Percentiles rank a stretch among this genome's conserved stretches.
Conservation (phyloP, 2,888 invertebrate genomes). For the Antheraea yamamai region DNA sequence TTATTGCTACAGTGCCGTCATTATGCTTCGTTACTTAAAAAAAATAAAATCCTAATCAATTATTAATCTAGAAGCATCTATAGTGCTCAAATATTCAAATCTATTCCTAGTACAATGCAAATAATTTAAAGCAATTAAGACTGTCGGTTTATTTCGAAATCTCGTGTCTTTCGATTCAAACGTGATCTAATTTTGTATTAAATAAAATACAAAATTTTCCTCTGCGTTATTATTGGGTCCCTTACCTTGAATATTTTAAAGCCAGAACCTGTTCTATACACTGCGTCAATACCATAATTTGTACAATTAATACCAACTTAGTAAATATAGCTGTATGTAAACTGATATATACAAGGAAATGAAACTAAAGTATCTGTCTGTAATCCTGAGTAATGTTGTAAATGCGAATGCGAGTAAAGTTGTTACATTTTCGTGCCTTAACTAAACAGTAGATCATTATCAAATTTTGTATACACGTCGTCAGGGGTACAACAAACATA, state of each 20-base stretch:
- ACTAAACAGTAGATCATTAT: no score
- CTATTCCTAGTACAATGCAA: no score
- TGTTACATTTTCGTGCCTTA: no score
- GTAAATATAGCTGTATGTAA: constrained; percentile 17
- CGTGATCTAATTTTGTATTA: background rate
- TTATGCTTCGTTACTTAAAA: no score
- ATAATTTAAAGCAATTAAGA: background rate
- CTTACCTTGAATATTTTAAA: background rate
- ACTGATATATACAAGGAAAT: background rate
- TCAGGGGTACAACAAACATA: no score
- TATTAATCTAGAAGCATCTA: no score
- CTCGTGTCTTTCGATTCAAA: background rate
- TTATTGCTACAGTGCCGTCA: background rate
- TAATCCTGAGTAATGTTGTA: no score
- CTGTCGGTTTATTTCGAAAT: background rate
- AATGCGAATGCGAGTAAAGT: no score
- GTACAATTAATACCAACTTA: background rate
- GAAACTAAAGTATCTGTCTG: no score
- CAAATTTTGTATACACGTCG: no score
- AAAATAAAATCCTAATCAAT: no score
- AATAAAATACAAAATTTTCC: constrained; percentile 10
- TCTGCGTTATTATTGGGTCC: background rate
- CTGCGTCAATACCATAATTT: background rate
- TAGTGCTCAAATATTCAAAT: no score
- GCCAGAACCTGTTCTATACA: background rate